phyloP scores from a whole-genome alignment of 1,140 invertebrate species.

The Episyrphus balteatus region DNA sequence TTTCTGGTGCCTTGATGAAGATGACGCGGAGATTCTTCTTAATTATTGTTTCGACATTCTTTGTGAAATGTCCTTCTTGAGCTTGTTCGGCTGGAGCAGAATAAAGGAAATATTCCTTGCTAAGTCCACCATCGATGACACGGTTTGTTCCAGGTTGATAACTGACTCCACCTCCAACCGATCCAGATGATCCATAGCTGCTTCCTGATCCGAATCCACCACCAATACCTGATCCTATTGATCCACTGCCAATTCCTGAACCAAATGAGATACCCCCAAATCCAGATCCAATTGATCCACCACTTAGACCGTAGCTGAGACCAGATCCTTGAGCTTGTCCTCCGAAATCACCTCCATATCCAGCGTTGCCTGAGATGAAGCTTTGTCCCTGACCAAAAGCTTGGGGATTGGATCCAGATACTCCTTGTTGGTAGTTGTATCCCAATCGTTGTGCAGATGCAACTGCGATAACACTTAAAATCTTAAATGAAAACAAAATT shows the following conservation, averaged over 20 bases:
- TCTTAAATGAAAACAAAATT: conserved; percentile 5
- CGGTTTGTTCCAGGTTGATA: conserved; percentile 6
- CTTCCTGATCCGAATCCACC: conserved; percentile 10
- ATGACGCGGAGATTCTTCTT: conserved; percentile 26
- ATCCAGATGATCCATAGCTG: conserved; percentile 12
- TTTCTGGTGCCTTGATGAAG: conserved; percentile 32
- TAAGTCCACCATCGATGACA: conserved; percentile 18
- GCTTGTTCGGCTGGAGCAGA: conserved; percentile 22
- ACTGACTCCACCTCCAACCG: conserved; percentile 6
- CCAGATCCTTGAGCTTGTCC: too few species aligned
- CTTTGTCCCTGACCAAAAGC: too few species aligned
- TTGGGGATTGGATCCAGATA: too few species aligned
- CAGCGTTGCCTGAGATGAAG: too few species aligned
- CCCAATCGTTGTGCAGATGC: conserved; percentile 29
- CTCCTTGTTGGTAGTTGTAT: conserved; percentile 30
- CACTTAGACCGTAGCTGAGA: background rate
- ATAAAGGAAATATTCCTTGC: conserved; percentile 26
- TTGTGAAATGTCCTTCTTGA: conserved; percentile 15
- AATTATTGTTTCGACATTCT: conserved; percentile 13
- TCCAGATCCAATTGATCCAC: background rate
- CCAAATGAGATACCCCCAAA: conserved; percentile 17
- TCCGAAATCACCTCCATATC: too few species aligned
- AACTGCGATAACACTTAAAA: conserved; percentile 26
- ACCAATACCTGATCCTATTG: conserved; percentile 18
- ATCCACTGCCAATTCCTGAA: conserved; percentile 9